Percentiles rank a stretch among this genome's conserved stretches.
These are phyloP conservation scores for Anhinga anhinga DNA, from an alignment of 2,113 vertebrate genomes.

Conservation along the genomic window DNA sequence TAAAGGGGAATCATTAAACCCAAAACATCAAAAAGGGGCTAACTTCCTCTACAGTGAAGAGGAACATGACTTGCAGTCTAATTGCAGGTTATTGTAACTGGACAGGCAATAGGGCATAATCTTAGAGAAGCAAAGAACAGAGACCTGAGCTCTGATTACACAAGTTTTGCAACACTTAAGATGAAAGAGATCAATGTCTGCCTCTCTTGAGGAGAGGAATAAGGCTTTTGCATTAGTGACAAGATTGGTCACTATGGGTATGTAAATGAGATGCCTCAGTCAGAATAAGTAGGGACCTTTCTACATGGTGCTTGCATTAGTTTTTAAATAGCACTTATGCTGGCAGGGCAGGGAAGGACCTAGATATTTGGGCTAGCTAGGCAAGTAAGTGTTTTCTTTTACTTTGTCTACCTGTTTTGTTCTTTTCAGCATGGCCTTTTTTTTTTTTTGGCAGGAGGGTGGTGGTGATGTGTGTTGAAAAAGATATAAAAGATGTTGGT, in stretches of 20 bases:
- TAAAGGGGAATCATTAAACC: background rate
- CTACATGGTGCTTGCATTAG: background rate
- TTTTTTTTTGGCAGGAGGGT: no score
- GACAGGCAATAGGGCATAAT: background rate
- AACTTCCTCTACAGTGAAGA: background rate
- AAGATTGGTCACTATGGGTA: background rate
- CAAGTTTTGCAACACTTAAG: background rate
- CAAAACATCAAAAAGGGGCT: conserved; percentile 15
- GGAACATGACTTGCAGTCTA: conserved; percentile 38
- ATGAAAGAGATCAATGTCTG: conserved; percentile 36
- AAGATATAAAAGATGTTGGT: background rate
- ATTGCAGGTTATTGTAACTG: conserved; percentile 5
- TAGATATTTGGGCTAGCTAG: background rate
- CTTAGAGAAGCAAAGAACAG: background rate
- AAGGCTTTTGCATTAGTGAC: conserved; percentile 13
- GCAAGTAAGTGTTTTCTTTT: background rate
- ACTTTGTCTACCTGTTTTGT: background rate
- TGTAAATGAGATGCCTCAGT: background rate
- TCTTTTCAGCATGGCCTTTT: background rate
- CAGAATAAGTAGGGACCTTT: background rate
- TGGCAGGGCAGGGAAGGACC: background rate
- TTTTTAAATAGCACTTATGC: background rate
- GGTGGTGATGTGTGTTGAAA: background rate
- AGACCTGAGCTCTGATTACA: conserved; percentile 30
- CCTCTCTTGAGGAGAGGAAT: background rate